Base-by-base conservation (phyloP, 2,888 invertebrate species). In the Caenorhabditis sulstoni region DNA sequence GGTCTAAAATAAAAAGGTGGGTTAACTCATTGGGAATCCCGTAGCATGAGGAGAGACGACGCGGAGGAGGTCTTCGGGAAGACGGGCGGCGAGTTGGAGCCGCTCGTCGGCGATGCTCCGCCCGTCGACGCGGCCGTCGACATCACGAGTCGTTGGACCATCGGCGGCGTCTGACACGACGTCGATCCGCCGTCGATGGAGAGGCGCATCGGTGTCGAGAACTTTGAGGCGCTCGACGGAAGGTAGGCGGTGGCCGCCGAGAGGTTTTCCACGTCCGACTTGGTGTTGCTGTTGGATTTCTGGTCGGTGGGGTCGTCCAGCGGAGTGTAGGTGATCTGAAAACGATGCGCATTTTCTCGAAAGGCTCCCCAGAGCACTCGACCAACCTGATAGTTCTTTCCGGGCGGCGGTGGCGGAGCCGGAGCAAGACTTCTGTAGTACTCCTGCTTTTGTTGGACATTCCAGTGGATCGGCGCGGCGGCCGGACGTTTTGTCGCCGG, bases 371-470 rank as follows among this genome's bases (percentile, higher is more conserved):
- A 29, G 29, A 3, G 3, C 29, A 7, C 3, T 29, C 29, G 3
- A 61, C 61, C n/a, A 39, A 86, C 85, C 81, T 86, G 85, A 73
- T 82, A 84, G 65, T 85, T 85, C 45, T 81, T 79, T 39, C 86
- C 87, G 20, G 82, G 80, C 1, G 87, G 87, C n/a, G 86, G 86
- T 59, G 87, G 82, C 37, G 87, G 87, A 37, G 81, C 81, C 14
- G 85, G 86, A 9, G 81, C 85, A 52, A 85, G 73, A 47, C 78
- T 70, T 8, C 85, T 81, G 55, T 85, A 86, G 74, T 74, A 84
- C 57, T 85, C 81, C 39, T 77, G 77, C 23, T 81, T 61, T 59
- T 83, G 84, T 11, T 81, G 77, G 1, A 59, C 49, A 41, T 41
- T 71, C 85, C 83, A 83, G 49, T 82, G 81, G 20, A 65, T 39